Conservation (phyloP, 2,888 invertebrate species). For the Aphodius sticticus region DNA sequence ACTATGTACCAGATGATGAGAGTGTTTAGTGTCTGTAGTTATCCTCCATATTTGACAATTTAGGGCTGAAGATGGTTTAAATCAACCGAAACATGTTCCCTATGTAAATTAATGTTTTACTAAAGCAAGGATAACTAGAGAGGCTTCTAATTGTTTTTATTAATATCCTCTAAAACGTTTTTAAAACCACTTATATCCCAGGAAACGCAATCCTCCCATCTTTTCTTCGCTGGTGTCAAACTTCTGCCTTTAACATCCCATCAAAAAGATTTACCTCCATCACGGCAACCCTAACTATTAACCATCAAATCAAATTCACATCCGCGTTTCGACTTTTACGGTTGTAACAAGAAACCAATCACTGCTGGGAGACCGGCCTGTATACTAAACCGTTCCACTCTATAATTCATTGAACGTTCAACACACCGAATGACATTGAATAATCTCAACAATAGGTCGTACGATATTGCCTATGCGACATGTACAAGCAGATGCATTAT, state of each 20-base stretch:
- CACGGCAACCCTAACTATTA: background rate
- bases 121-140: no score
- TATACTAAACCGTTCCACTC: background rate
- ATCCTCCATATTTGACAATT: no score
- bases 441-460: slow-evolving; percentile 16
- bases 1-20: no score
- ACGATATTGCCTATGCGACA: slow-evolving; percentile 15
- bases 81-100: no score
- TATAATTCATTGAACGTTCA: background rate
- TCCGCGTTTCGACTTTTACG: background rate
- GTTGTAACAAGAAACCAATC: background rate
- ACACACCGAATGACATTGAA: slow-evolving; percentile 23
- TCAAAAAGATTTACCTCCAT: background rate
- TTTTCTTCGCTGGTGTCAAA: no score
- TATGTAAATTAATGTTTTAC: no score
- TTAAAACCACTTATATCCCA: no score
- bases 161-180: no score
- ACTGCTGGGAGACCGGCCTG: background rate
- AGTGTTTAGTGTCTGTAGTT: no score
- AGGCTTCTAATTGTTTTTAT: no score
- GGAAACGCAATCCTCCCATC: no score
- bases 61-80: no score
- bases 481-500: slow-evolving; percentile 17
- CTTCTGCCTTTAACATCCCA: background rate
- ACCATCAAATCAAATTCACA: background rate